Evolutionary conservation across 2,113 vertebrate genomes (phyloP).

Genomic region (Lathamus discolor): DNA sequence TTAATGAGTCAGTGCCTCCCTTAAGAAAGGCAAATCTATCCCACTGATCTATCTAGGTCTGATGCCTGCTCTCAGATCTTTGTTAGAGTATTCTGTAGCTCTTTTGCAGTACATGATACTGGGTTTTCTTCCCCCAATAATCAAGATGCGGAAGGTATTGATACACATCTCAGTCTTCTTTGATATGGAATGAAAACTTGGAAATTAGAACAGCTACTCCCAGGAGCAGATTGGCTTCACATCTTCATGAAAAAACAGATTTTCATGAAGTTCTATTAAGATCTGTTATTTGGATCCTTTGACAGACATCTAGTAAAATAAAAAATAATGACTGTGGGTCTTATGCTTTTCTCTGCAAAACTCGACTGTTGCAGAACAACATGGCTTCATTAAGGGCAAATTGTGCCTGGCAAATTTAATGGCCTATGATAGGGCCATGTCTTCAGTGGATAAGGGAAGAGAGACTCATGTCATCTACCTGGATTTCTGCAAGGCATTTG

Average conservation of each 20-base stretch:
- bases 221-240: background rate
- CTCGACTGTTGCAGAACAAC: background rate
- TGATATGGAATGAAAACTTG: background rate
- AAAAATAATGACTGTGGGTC: background rate
- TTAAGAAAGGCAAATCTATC: background rate
- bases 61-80: background rate
- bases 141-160: background rate
- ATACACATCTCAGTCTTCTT: background rate
- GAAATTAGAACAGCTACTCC: background rate
- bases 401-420: background rate
- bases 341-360: background rate
- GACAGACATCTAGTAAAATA: background rate
- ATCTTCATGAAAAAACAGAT: background rate
- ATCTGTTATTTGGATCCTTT: background rate
- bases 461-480: background rate
- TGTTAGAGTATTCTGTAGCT: background rate
- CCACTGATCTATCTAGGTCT: background rate
- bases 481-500: background rate
- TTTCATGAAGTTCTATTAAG: background rate
- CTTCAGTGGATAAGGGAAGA: background rate
- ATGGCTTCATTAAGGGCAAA: background rate
- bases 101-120: background rate
- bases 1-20: background rate
- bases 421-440: background rate
- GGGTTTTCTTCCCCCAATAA: background rate